These are phyloP conservation scores for Antechinus stuartii DNA, from an alignment of 2,113 vertebrate genomes.

Conservation along the genomic window DNA sequence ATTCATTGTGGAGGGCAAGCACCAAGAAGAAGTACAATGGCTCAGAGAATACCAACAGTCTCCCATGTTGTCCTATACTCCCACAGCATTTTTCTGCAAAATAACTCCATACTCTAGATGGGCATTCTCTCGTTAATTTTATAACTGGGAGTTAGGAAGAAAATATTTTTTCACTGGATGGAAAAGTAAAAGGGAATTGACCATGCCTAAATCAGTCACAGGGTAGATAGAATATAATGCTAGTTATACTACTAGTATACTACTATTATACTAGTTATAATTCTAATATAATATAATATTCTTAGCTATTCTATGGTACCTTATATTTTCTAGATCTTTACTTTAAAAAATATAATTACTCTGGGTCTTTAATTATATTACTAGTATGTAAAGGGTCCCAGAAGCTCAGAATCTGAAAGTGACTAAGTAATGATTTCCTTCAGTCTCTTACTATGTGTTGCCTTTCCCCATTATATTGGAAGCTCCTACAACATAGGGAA, in stretches of 20 bases:
- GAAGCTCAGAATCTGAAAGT: not conserved
- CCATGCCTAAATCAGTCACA: not conserved
- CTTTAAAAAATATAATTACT: not conserved
- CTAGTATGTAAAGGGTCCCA: not conserved
- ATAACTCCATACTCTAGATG: constrained; percentile 5
- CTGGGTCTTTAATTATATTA: not conserved
- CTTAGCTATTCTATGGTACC: no score
- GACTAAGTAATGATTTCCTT: not conserved
- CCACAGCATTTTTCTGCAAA: not conserved
- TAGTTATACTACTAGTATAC: no score
- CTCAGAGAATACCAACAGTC: constrained; percentile 29
- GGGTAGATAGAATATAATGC: rapidly evolving
- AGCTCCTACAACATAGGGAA: not conserved
- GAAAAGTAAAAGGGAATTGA: not conserved
- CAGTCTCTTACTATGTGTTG: not conserved
- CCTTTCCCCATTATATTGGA: not conserved
- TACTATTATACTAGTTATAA: no score
- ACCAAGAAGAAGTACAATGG: not conserved
- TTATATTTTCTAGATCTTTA: not conserved
- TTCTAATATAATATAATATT: no score
- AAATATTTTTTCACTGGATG: not conserved
- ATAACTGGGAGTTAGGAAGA: not conserved
- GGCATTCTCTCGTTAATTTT: not conserved
- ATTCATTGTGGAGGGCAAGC: constrained; percentile 60
- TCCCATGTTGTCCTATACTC: not conserved